Percentiles rank a stretch among this genome's conserved stretches.
Conservation (phyloP, 2,888 invertebrate species). For the Pollenia angustigena region DNA sequence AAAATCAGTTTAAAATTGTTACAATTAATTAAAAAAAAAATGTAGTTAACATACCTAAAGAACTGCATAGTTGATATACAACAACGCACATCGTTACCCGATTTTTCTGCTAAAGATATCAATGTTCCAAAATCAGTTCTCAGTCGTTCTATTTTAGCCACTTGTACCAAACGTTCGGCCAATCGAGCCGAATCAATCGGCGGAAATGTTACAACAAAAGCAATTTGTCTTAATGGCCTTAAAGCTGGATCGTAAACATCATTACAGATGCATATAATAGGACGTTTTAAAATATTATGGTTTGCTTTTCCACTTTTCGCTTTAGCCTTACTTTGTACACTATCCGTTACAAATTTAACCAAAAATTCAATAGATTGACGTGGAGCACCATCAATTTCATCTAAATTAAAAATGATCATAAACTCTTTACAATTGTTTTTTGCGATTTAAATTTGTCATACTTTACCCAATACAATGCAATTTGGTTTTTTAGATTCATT, state of each 20-base stretch:
- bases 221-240: slow-evolving; percentile 90
- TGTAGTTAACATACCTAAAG: slow-evolving; percentile 82
- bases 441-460: background rate
- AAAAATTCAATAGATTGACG: slow-evolving; percentile 93
- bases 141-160: slow-evolving; percentile 88
- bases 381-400: slow-evolving; percentile 99
- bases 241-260: slow-evolving; percentile 95
- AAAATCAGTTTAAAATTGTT: background rate
- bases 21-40: background rate
- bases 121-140: slow-evolving; percentile 89
- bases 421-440: background rate
- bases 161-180: slow-evolving; percentile 87
- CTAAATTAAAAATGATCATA: slow-evolving; percentile 84
- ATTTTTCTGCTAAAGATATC: slow-evolving; percentile 91
- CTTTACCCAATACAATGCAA: slow-evolving; percentile 90
- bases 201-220: slow-evolving; percentile 90
- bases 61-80: slow-evolving; percentile 96
- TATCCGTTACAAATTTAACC: slow-evolving; percentile 91
- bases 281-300: slow-evolving; percentile 89
- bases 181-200: slow-evolving; percentile 86
- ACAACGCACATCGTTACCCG: slow-evolving; percentile 94
- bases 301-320: slow-evolving; percentile 85
- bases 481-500: slow-evolving; percentile 92
- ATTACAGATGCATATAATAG: slow-evolving; percentile 99
- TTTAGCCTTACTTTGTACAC: slow-evolving; percentile 82